Evolutionary conservation across 2,797 vertebrate genomes (phyloP).

Genomic region (Selene dorsalis): DNA sequence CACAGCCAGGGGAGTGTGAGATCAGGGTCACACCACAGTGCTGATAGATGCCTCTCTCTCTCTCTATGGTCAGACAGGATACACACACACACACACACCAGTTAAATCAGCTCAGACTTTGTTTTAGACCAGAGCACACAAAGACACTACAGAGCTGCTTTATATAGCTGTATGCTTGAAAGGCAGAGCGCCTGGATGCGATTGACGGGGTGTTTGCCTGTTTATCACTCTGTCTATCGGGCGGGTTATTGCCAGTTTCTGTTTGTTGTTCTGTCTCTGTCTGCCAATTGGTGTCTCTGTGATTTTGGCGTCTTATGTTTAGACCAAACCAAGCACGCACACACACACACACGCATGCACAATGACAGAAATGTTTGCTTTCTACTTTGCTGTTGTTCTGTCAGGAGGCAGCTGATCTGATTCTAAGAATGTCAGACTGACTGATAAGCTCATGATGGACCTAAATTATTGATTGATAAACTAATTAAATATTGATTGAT

Average conservation of each 20-base stretch:
- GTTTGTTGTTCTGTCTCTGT: slow-evolving; percentile 56
- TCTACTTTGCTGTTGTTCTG: slow-evolving; percentile 19
- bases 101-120: slow-evolving; percentile 72
- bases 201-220: slow-evolving; percentile 42
- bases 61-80: slow-evolving; percentile 51
- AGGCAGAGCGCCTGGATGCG: slow-evolving; percentile 18
- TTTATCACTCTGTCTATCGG: slow-evolving; percentile 51
- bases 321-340: background rate
- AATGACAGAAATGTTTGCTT: slow-evolving; percentile 31
- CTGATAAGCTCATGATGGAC: slow-evolving; percentile 8
- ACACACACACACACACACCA: slow-evolving; percentile 20
- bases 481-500: background rate
- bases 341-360: background rate
- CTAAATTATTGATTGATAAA: slow-evolving; percentile 17
- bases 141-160: slow-evolving; percentile 39
- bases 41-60: slow-evolving; percentile 64
- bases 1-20: slow-evolving; percentile 71
- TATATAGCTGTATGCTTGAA: slow-evolving; percentile 41
- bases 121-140: slow-evolving; percentile 63
- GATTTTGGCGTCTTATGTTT: slow-evolving; percentile 38
- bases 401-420: slow-evolving; percentile 2
- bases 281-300: slow-evolving; percentile 49
- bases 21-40: slow-evolving; percentile 68
- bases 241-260: slow-evolving; percentile 46
- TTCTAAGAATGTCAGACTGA: slow-evolving; percentile 26